Conservation (phyloP, 2,113 vertebrate species). For the Corvus hawaiiensis region DNA sequence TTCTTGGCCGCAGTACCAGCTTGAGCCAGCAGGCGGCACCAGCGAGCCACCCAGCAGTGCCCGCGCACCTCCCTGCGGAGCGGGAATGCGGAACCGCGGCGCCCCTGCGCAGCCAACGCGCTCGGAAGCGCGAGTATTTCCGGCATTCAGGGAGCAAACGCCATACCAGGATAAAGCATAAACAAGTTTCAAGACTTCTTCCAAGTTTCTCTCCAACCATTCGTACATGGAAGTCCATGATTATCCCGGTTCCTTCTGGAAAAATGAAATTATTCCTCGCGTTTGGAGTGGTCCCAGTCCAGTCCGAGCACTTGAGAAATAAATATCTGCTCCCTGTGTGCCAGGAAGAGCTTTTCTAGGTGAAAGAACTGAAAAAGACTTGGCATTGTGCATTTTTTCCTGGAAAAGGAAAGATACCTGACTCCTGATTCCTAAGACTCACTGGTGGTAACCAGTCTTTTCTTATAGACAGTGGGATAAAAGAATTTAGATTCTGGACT, state of each 20-base stretch:
- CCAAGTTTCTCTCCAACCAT: not conserved
- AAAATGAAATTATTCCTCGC: not conserved
- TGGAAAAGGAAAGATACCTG: not conserved
- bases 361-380: not conserved
- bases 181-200: not conserved
- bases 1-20: no score
- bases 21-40: no score
- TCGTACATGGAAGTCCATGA: not conserved
- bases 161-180: no score
- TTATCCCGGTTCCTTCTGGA: not conserved
- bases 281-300: no score
- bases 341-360: not conserved
- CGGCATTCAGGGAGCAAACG: no score
- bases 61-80: not conserved
- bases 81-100: rapidly evolving
- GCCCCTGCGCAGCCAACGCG: rapidly evolving
- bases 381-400: not conserved
- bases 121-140: rapidly evolving
- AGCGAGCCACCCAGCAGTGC: no score
- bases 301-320: not conserved
- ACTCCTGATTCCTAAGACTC: not conserved
- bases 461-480: no score
- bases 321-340: not conserved
- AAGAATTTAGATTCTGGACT: no score
- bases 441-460: not conserved